Conservation (phyloP, 2,888 invertebrate species). For the Elmis aenea region DNA sequence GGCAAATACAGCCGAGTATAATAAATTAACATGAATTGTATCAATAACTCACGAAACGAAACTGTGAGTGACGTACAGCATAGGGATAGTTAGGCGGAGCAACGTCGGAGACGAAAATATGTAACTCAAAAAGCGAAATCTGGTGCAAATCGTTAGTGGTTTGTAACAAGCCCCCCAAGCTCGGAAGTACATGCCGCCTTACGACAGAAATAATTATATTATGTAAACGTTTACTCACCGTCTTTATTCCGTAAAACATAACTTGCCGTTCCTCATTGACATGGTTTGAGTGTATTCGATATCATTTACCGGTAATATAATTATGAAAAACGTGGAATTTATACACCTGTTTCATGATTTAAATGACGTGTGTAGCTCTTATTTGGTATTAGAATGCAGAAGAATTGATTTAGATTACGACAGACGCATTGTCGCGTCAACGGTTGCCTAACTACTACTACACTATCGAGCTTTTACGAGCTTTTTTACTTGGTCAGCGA, state of each 20-base stretch:
- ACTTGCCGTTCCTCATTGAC: constrained; percentile 10
- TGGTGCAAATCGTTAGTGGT: too few relatives aligned
- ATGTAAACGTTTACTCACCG: constrained; percentile 10
- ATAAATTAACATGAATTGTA: too few relatives aligned
- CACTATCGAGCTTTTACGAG: constrained; percentile 23
- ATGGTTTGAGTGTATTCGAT: constrained; percentile 2
- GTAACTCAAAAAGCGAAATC: too few relatives aligned
- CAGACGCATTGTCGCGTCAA: constrained; percentile 19
- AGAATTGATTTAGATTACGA: constrained; percentile 20
- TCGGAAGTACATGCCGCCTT: too few relatives aligned
- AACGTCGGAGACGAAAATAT: too few relatives aligned
- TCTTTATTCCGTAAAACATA: constrained; percentile 14
- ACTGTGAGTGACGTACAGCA: too few relatives aligned
- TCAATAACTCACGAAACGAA: too few relatives aligned
- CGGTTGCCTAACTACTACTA: constrained; percentile 24
- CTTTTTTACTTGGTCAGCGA: constrained; percentile 15
- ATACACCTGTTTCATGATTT: constrained; percentile 15
- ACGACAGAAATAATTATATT: too few relatives aligned
- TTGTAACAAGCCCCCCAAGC: too few relatives aligned
- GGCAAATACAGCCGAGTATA: too few relatives aligned
- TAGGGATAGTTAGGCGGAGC: too few relatives aligned
- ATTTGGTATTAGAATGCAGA: constrained; percentile 9
- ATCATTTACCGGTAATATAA: constrained; percentile 4
- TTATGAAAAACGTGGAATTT: constrained; percentile 6
- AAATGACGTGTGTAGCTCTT: constrained; percentile 12